phyloP scores from a whole-genome alignment of 2,888 invertebrate species.

The Cantharis rustica region DNA sequence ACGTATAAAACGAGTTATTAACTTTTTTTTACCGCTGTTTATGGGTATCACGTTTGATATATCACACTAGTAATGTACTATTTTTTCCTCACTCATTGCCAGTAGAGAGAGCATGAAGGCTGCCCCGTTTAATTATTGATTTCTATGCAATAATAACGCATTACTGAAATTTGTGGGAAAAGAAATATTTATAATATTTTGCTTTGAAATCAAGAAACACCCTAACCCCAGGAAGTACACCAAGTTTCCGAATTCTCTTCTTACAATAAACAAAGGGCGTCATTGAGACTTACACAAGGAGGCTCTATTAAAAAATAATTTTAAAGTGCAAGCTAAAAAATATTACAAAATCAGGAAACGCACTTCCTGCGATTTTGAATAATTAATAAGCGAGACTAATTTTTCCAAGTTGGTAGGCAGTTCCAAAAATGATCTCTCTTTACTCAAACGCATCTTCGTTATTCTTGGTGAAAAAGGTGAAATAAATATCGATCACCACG shows the following conservation, averaged over 20 bases:
- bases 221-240: not conserved
- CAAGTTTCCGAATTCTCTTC: not conserved
- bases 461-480: not conserved
- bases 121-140: not conserved
- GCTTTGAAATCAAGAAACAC: not conserved
- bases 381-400: not conserved
- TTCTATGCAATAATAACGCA: not conserved
- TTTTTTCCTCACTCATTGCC: not conserved
- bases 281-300: not conserved
- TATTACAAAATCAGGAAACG: not conserved
- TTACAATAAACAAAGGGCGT: not conserved
- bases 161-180: not conserved
- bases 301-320: not conserved
- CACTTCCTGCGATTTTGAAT: not conserved
- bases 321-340: not conserved
- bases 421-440: not conserved
- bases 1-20: conserved; percentile 22
- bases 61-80: conserved; percentile 2
- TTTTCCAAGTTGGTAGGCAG: not conserved
- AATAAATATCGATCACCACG: not conserved
- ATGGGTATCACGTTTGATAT: conserved; percentile 10
- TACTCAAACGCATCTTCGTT: not conserved
- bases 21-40: conserved; percentile 12
- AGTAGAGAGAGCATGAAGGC: not conserved
- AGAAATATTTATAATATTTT: not conserved